Conservation (phyloP, 1,140 invertebrate genomes). For the Dufourea novaeangliae region DNA sequence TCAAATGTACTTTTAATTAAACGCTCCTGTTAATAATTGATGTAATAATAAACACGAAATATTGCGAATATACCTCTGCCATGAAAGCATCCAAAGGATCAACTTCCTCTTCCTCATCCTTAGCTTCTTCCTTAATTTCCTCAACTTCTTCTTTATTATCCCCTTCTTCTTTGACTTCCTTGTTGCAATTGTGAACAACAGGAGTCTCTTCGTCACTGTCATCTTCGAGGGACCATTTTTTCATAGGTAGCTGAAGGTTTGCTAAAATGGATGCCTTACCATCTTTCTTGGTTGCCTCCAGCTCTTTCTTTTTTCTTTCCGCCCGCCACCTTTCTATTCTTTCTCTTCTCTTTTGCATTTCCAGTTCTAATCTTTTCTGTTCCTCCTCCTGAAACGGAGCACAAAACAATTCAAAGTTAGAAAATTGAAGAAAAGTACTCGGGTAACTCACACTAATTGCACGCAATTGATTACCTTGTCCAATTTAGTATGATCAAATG, state of each 20-base stretch:
- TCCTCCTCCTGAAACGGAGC: conserved; percentile 87
- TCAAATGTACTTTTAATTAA: neutral
- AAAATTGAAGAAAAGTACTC: neutral
- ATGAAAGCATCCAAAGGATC: conserved; percentile 99
- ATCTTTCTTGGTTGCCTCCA: conserved; percentile 90
- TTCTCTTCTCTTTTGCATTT: conserved; percentile 98
- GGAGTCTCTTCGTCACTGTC: conserved; percentile 89
- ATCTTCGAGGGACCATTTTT: conserved; percentile 96
- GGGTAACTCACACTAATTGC: neutral
- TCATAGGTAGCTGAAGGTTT: conserved; percentile 84
- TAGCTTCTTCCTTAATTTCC: conserved; percentile 82
- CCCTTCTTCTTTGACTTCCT: conserved; percentile 83
- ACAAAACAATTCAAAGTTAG: neutral
- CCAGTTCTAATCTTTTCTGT: conserved; percentile 93
- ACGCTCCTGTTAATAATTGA: neutral
- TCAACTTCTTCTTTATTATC: conserved; percentile 82
- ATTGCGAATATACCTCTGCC: conserved; percentile 86
- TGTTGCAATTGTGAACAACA: conserved; percentile 69
- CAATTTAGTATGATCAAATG: conserved; percentile 88
- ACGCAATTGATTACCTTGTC: conserved; percentile 84
- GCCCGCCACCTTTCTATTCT: conserved; percentile 81
- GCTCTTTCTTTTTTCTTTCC: conserved; percentile 90
- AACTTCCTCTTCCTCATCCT: conserved; percentile 88
- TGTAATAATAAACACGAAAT: neutral
- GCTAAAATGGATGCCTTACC: conserved; percentile 84